These are phyloP conservation scores for Indicator maculatus DNA, from an alignment of 2,113 vertebrate species.

Conservation along the genomic window DNA sequence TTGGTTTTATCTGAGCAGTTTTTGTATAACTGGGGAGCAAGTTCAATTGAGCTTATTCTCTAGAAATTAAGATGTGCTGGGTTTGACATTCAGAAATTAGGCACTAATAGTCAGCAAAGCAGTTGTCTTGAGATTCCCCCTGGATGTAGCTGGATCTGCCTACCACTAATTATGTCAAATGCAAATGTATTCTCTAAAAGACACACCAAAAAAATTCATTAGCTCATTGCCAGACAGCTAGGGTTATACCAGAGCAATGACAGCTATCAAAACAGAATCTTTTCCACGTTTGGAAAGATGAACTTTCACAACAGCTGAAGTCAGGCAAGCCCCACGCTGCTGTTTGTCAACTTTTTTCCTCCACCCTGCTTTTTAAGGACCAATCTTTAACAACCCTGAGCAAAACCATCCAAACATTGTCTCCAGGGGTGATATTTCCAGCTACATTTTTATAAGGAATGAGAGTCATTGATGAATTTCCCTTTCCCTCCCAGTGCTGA, in stretches of 20 bases:
- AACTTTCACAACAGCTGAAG: conserved; percentile 2
- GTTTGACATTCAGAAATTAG: conserved; percentile 96
- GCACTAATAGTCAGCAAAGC: conserved; percentile 91
- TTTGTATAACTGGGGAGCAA: conserved; percentile 84
- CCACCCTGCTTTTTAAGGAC: neutral
- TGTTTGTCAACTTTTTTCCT: conserved; percentile 41
- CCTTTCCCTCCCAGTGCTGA: conserved; percentile 20
- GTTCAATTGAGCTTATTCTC: conserved; percentile 89
- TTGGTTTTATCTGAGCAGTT: conserved; percentile 85
- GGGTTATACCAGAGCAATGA: conserved; percentile 37
- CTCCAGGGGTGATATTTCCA: neutral
- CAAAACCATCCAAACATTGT: neutral
- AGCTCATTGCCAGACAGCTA: conserved; percentile 68
- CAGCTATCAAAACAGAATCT: conserved; percentile 22
- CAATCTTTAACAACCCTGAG: neutral
- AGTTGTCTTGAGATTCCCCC: conserved; percentile 91
- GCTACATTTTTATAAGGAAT: conserved; percentile 4
- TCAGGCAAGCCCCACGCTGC: neutral
- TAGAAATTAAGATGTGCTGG: conserved; percentile 96
- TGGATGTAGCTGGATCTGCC: conserved; percentile 87
- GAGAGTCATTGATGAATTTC: conserved; percentile 39
- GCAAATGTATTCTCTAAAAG: conserved; percentile 87
- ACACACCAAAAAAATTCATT: conserved; percentile 72
- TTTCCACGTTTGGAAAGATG: neutral
- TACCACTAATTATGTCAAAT: conserved; percentile 94